phyloP scores from a whole-genome alignment of 2,888 invertebrate genomes.

The Toxonevra muliebris region DNA sequence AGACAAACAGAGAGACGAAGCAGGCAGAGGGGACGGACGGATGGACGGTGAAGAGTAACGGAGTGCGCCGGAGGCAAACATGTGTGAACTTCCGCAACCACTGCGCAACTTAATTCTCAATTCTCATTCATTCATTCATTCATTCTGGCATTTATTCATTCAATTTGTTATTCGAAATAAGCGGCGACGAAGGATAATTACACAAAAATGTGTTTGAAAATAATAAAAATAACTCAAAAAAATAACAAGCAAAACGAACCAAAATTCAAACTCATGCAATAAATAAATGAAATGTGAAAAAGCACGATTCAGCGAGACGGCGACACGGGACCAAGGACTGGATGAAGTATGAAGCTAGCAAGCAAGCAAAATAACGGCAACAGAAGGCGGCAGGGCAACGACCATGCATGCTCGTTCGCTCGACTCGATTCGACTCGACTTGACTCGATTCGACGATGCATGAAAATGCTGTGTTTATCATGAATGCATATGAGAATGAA shows the following conservation, averaged over 20 bases:
- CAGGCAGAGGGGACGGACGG: constrained; percentile 2
- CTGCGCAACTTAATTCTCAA: constrained; percentile 12
- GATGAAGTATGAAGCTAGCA: not conserved
- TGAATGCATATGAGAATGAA: too few species aligned
- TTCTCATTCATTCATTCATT: not conserved
- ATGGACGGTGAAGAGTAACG: constrained; percentile 11
- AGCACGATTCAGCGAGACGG: not conserved
- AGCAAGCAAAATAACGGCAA: not conserved
- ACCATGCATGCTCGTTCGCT: too few species aligned
- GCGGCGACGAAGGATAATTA: constrained; percentile 19
- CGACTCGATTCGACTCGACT: too few species aligned
- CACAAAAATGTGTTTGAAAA: constrained; percentile 11
- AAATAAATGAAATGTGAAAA: constrained; percentile 9
- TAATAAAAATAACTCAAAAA: not conserved
- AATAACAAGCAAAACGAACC: constrained; percentile 10
- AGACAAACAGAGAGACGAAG: not conserved
- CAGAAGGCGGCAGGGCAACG: too few species aligned
- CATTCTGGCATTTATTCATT: constrained; percentile 6
- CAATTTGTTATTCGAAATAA: not conserved
- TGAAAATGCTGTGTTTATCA: constrained; percentile 31
- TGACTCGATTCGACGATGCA: constrained; percentile 34
- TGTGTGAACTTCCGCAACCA: constrained; percentile 42
- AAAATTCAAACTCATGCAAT: constrained; percentile 17
- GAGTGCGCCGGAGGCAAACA: constrained; percentile 35
- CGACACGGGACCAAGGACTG: not conserved